Evolutionary conservation across 2,888 invertebrate genomes (phyloP).

Genomic region (Napeogenes inachia): DNA sequence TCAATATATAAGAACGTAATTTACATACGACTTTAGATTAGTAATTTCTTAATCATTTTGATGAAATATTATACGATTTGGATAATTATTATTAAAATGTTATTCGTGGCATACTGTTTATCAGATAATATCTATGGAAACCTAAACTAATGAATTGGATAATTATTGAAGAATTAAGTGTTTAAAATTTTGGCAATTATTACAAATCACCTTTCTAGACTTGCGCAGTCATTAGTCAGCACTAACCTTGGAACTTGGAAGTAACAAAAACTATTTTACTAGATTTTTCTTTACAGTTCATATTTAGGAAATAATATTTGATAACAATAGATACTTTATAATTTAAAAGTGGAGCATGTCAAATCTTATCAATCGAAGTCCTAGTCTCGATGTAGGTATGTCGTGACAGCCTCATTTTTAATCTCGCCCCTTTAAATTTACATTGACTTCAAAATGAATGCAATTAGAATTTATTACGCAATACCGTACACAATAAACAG

Average conservation of each 20-base stretch:
- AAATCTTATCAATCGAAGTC: conserved; percentile 31
- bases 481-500: too few relatives aligned
- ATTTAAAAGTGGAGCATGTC: conserved; percentile 34
- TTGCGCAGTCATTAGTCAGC: conserved; percentile 40
- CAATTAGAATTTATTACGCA: conserved; percentile 2
- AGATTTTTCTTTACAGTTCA: neutral
- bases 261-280: conserved; percentile 33
- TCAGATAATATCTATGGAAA: too few relatives aligned
- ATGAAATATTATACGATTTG: too few relatives aligned
- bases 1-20: too few relatives aligned
- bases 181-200: neutral
- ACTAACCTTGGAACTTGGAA: conserved; percentile 47
- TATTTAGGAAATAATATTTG: conserved; percentile 25
- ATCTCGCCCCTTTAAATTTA: conserved; percentile 1
- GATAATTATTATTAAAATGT: too few relatives aligned
- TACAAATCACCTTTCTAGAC: conserved; percentile 46
- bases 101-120: too few relatives aligned
- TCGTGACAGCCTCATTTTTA: conserved; percentile 6
- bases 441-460: neutral
- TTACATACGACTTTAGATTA: too few relatives aligned
- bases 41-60: too few relatives aligned
- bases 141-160: too few relatives aligned
- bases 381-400: conserved; percentile 25
- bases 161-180: too few relatives aligned
- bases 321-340: conserved; percentile 31